Evolutionary conservation across 2,888 invertebrate species (phyloP), one percentile per base, ranked within the genome.

Genomic region (Aproaerema taeniolella): DNA sequence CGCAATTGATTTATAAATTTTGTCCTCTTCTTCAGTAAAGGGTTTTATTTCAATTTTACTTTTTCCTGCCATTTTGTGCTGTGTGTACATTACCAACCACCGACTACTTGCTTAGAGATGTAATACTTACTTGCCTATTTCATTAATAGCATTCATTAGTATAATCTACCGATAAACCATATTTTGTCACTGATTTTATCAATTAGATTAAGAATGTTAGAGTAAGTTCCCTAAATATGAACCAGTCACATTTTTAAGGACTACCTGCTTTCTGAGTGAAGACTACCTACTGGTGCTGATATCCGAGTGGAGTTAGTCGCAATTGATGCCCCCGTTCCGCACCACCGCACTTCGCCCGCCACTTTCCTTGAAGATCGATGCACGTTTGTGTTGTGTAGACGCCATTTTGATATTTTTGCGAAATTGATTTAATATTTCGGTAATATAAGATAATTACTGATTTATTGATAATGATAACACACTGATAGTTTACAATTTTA

Each of bases 161-260:
- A n/a, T n/a, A n/a, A n/a, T n/a, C n/a, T n/a, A n/a, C n/a, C n/a
- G n/a, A n/a, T n/a, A n/a, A n/a, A n/a, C n/a, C n/a, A n/a, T n/a
- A n/a, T n/a, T n/a, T n/a, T n/a, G n/a, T n/a, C n/a, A n/a, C n/a
- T n/a, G n/a, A n/a, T n/a, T n/a, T n/a, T n/a, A n/a, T n/a, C n/a
- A n/a, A n/a, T n/a, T n/a, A n/a, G n/a, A n/a, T n/a, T n/a, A n/a
- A n/a, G n/a, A n/a, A n/a, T 15, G 20, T 20, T 26, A 26, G 26
- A 30, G 30, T 40, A 40, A 35, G 16, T 35, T 35, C 31, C 29
- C 26, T 35, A 40, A 40, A 35, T 40, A 31, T 40, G 40, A 31
- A 40, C 40, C 31, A 31, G 40, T 20, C 35, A 30, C 24, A 14
- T n/a, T 30, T 16, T 12, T 17, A 17, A 16, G 29, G 29, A 28